A percentile compares a stretch with the other conserved stretches of the same genome.
These are phyloP conservation scores for Leptinotarsa rubiginosa DNA, from an alignment of 2,888 invertebrate genomes.

Conservation along the genomic window DNA sequence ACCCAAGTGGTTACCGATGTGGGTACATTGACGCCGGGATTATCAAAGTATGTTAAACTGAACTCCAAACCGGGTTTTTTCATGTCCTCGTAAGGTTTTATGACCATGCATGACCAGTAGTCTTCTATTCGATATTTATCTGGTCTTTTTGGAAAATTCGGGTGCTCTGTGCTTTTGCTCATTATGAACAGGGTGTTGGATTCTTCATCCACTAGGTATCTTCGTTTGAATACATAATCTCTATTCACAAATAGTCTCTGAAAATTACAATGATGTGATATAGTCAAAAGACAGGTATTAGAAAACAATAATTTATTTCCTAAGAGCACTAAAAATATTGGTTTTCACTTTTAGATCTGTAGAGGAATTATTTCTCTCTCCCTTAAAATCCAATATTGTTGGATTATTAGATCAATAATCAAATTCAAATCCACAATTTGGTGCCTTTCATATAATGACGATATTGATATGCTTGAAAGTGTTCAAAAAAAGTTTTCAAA, in stretches of 20 bases:
- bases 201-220: conserved; percentile 72
- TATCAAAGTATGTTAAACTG: conserved; percentile 88
- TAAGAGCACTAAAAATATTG: no score
- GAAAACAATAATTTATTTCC: no score
- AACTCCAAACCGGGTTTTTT: conserved; percentile 81
- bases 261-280: conserved; percentile 52
- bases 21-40: conserved; percentile 84
- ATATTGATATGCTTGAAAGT: no score
- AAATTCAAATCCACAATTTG: no score
- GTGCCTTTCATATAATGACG: no score
- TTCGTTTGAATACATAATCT: conserved; percentile 86
- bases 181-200: conserved; percentile 74
- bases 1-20: conserved; percentile 81
- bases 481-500: no score
- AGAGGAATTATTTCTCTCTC: no score
- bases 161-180: conserved; percentile 79
- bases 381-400: no score
- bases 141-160: conserved; percentile 74
- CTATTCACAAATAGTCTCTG: conserved; percentile 86
- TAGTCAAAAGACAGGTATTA: no score
- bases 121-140: conserved; percentile 80
- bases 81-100: conserved; percentile 75
- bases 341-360: no score
- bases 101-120: conserved; percentile 90
- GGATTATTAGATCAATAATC: no score